A percentile compares a stretch with the other conserved stretches of the same genome.
These are phyloP conservation scores for Diorhabda elongata DNA, from an alignment of 1,140 invertebrate genomes.

Conservation along the genomic window DNA sequence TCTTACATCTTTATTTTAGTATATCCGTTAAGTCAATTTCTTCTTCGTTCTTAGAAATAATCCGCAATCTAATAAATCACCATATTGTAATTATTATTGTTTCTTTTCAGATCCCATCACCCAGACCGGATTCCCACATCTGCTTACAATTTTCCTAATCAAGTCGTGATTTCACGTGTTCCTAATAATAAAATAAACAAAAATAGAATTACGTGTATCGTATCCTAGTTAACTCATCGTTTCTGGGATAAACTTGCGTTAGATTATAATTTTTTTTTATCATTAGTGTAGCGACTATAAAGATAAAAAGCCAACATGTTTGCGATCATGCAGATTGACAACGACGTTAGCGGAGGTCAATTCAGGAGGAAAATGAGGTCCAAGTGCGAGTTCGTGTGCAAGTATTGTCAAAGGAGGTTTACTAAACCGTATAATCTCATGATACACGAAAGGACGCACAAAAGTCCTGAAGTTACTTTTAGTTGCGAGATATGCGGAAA, in stretches of 20 bases:
- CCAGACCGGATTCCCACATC: not conserved
- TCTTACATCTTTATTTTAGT: too few relatives aligned
- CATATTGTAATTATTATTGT: too few relatives aligned
- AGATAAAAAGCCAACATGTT: constrained; percentile 61
- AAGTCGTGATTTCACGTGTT: not conserved
- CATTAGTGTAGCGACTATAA: constrained; percentile 3
- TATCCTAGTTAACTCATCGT: constrained; percentile 13
- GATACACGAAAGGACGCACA: constrained; percentile 98
- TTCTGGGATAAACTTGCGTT: constrained; percentile 3
- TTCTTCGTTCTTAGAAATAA: too few relatives aligned
- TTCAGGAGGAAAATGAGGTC: constrained; percentile 89
- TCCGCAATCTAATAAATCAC: too few relatives aligned
- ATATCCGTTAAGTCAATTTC: too few relatives aligned
- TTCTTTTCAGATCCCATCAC: not conserved
- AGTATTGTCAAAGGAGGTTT: constrained; percentile 97
- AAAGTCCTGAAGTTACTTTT: constrained; percentile 94
- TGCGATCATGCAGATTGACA: constrained; percentile 84
- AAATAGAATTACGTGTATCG: constrained; percentile 3
- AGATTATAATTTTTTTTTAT: not conserved
- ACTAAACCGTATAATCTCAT: constrained; percentile 99
- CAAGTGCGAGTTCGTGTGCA: constrained; percentile 98
- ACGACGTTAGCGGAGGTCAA: constrained; percentile 83
- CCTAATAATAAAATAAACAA: constrained; percentile 6
- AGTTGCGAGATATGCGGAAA: constrained; percentile 98
- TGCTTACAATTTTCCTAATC: not conserved